These are phyloP conservation scores for Ridgeia piscesae DNA, from an alignment of 1,140 invertebrate genomes.

Conservation along the genomic window DNA sequence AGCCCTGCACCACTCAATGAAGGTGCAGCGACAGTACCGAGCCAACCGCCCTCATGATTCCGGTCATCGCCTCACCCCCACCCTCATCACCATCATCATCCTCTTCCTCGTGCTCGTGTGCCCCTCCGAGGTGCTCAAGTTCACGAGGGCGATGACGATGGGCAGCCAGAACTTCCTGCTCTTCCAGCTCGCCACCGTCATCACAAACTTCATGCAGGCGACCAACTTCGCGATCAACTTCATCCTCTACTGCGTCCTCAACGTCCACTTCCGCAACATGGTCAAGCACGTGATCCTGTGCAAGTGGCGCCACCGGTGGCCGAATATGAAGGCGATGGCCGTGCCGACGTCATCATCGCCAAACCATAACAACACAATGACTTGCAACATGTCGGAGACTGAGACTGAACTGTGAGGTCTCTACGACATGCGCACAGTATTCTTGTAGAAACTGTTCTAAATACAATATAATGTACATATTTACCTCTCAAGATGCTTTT, in stretches of 20 bases:
- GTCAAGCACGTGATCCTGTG: slow-evolving; percentile 26
- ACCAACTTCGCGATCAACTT: slow-evolving; percentile 55
- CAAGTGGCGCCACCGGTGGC: slow-evolving; percentile 10
- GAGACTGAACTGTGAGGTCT: slow-evolving; percentile 1
- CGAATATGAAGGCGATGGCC: background rate
- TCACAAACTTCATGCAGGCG: slow-evolving; percentile 19
- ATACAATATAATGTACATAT: too few relatives aligned
- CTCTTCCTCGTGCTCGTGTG: slow-evolving; percentile 54
- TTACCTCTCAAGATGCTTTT: too few relatives aligned
- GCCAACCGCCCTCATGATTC: slow-evolving; percentile 24
- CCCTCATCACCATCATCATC: slow-evolving; percentile 51
- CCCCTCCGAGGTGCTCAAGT: slow-evolving; percentile 52
- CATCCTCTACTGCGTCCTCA: slow-evolving; percentile 53
- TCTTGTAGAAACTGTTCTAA: too few relatives aligned
- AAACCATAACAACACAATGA: background rate
- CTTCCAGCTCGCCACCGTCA: background rate
- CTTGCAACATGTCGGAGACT: slow-evolving; percentile 2
- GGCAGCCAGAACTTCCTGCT: slow-evolving; percentile 26
- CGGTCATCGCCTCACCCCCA: slow-evolving; percentile 51
- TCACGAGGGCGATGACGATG: slow-evolving; percentile 36
- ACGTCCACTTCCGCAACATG: slow-evolving; percentile 52
- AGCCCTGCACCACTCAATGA: slow-evolving; percentile 26
- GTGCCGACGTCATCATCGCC: background rate
- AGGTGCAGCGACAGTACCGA: slow-evolving; percentile 27
- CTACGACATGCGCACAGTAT: too few relatives aligned